phyloP scores from a whole-genome alignment of 2,797 vertebrate genomes.

The Aeoliscus strigatus region DNA sequence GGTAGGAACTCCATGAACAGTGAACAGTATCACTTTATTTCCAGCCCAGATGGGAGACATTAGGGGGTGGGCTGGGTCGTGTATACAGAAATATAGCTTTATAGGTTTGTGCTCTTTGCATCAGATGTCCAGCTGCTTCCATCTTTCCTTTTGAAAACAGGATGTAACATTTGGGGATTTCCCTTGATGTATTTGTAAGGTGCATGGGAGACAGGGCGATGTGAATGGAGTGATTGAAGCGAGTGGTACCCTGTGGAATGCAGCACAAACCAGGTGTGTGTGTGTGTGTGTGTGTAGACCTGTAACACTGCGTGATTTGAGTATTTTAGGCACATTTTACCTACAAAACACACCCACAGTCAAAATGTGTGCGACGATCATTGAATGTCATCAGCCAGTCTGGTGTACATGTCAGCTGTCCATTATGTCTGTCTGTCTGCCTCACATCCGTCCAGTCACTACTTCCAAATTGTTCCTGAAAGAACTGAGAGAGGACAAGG shows the following conservation, averaged over 20 bases:
- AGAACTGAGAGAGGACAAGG: no score
- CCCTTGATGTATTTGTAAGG: slow-evolving; percentile 59
- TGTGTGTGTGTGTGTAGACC: no score
- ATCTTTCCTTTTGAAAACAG: slow-evolving; percentile 30
- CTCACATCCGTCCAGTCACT: no score
- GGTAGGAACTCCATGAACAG: slow-evolving; percentile 37
- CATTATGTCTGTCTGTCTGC: no score
- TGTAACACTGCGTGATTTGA: no score
- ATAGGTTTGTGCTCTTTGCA: slow-evolving; percentile 28
- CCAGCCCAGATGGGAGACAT: slow-evolving; percentile 59
- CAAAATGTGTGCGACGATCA: no score
- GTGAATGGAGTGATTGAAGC: slow-evolving; percentile 60
- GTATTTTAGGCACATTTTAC: no score
- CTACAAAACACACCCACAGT: no score
- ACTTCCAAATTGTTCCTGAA: no score
- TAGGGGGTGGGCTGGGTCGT: slow-evolving; percentile 31
- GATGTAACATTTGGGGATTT: slow-evolving; percentile 42
- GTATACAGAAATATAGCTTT: slow-evolving; percentile 12
- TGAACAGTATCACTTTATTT: slow-evolving; percentile 48
- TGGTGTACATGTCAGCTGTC: no score
- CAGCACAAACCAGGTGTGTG: slow-evolving; percentile 68
- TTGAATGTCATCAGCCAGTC: no score
- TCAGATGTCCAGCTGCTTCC: slow-evolving; percentile 43
- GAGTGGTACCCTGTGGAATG: slow-evolving; percentile 47
- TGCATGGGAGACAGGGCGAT: slow-evolving; percentile 42